phyloP scores from a whole-genome alignment of 1,140 invertebrate genomes.

The Cyclina sinensis region DNA sequence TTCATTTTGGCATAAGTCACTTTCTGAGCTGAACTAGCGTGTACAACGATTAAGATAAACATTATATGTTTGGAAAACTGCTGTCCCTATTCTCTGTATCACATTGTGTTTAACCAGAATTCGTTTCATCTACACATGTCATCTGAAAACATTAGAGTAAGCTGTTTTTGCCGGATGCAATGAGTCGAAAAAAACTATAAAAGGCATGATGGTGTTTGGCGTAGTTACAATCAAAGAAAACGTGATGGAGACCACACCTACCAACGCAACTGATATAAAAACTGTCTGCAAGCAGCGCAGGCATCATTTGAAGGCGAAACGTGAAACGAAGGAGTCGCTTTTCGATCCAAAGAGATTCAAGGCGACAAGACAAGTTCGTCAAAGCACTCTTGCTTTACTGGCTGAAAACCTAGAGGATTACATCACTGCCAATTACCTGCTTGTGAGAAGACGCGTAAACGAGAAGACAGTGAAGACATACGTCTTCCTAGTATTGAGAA shows the following conservation, averaged over 20 bases:
- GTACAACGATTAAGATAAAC: too few relatives aligned
- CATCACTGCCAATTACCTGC: background rate
- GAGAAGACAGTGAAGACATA: background rate
- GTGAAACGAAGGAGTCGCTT: background rate
- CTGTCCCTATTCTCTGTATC: too few relatives aligned
- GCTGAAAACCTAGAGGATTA: background rate
- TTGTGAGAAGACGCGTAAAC: background rate
- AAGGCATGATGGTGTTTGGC: too few relatives aligned
- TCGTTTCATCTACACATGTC: too few relatives aligned
- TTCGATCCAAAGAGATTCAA: background rate
- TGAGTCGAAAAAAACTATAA: too few relatives aligned
- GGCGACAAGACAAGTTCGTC: background rate
- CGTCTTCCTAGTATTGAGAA: background rate
- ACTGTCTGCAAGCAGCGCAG: background rate
- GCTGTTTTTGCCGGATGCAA: too few relatives aligned
- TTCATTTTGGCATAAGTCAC: background rate
- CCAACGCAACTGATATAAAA: background rate
- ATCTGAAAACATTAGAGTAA: too few relatives aligned
- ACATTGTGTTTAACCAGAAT: too few relatives aligned
- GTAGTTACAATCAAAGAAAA: too few relatives aligned
- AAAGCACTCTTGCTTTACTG: background rate
- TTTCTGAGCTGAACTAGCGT: background rate
- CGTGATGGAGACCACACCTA: too few relatives aligned
- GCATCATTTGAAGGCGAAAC: background rate
- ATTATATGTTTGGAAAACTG: too few relatives aligned